A percentile compares a stretch with the other conserved stretches of the same genome.
These are phyloP conservation scores for Delphinapterus leucas DNA, from an alignment of 2,113 vertebrate species.

Conservation along the genomic window DNA sequence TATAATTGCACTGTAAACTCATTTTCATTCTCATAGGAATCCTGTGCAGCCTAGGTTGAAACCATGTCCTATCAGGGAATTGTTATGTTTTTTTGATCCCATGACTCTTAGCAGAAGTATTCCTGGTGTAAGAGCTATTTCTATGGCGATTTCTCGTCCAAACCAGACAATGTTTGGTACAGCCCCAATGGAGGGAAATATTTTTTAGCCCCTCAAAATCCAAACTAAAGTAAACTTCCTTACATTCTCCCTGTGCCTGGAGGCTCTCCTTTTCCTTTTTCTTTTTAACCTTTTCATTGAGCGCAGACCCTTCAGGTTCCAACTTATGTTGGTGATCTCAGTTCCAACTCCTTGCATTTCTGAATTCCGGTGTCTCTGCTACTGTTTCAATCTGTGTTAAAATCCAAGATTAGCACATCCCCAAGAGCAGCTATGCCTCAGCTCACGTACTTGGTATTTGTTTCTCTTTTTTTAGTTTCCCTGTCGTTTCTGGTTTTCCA, in stretches of 20 bases:
- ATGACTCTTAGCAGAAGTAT: not conserved
- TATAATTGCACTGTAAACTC: not conserved
- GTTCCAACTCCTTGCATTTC: not conserved
- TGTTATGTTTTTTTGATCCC: slow-evolving; percentile 5
- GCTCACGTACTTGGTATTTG: not conserved
- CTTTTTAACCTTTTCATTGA: not conserved
- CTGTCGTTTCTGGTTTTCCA: not conserved
- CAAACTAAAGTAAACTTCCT: slow-evolving; percentile 15
- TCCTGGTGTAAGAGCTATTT: slow-evolving; percentile 40
- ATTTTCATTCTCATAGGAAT: slow-evolving; percentile 19
- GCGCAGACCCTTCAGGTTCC: not conserved
- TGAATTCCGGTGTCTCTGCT: not conserved
- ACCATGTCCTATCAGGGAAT: not conserved
- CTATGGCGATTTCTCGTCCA: slow-evolving; percentile 31
- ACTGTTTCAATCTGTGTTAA: not conserved
- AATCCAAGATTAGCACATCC: not conserved
- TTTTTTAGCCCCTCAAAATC: slow-evolving; percentile 1
- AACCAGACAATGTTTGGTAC: slow-evolving; percentile 23
- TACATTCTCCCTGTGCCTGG: not conserved
- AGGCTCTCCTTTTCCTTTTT: not conserved
- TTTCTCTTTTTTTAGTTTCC: not conserved
- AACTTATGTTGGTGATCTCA: not conserved
- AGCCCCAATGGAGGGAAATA: not conserved
- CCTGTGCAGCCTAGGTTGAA: not conserved
- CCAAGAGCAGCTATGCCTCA: not conserved